Percentiles rank a stretch among this genome's conserved stretches.
Conservation (phyloP, 2,113 vertebrate genomes). For the Nematolebias whitei region DNA sequence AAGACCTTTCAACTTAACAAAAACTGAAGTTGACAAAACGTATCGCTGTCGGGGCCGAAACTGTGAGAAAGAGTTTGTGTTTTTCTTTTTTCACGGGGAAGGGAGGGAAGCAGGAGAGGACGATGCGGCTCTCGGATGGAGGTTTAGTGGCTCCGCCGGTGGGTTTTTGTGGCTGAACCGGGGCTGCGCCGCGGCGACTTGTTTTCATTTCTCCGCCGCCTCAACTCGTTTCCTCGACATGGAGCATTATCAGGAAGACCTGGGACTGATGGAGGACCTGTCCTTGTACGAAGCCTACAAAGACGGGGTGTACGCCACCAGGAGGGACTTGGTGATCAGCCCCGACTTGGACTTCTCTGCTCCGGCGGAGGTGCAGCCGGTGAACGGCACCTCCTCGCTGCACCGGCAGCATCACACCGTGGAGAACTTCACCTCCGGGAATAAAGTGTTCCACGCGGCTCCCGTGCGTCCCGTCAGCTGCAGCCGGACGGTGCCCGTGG, state of each 20-base stretch:
- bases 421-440: conserved; percentile 76
- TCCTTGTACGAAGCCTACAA: conserved; percentile 80
- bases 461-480: conserved; percentile 78
- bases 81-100: conserved; percentile 44
- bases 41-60: conserved; percentile 67
- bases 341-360: conserved; percentile 78
- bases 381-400: conserved; percentile 79
- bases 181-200: conserved; percentile 67
- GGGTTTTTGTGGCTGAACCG: conserved; percentile 35
- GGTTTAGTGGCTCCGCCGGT: conserved; percentile 31
- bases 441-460: conserved; percentile 80
- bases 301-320: conserved; percentile 73
- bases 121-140: conserved; percentile 53
- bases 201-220: conserved; percentile 76
- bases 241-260: conserved; percentile 85
- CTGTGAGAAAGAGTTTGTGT: conserved; percentile 73
- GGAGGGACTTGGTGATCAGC: conserved; percentile 76
- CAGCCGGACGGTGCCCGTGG: conserved; percentile 72
- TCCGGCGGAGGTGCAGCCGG: conserved; percentile 73
- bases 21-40: conserved; percentile 84
- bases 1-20: conserved; percentile 87
- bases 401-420: conserved; percentile 79
- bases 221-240: conserved; percentile 77
- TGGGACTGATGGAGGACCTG: conserved; percentile 86
- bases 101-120: conserved; percentile 37